These are phyloP conservation scores for Enteromius thamalakanensis DNA, from an alignment of 2,797 vertebrate genomes.

Conservation along the genomic window DNA sequence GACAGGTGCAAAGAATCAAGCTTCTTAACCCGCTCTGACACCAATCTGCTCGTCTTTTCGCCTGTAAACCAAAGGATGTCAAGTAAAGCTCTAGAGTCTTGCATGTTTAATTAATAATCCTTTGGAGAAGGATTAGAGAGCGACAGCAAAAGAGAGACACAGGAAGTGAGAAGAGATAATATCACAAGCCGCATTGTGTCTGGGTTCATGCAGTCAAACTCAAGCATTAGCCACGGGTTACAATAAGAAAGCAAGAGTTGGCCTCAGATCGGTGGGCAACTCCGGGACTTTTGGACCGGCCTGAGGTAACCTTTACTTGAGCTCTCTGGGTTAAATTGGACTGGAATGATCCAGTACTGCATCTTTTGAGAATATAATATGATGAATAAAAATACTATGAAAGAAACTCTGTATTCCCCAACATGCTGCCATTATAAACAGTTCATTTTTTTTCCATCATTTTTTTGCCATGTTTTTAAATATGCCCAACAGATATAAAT, in stretches of 20 bases:
- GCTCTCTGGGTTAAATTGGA: neutral
- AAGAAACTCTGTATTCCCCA: neutral
- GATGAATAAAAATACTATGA: neutral
- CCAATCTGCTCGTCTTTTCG: constrained; percentile 21
- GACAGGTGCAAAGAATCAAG: constrained; percentile 42
- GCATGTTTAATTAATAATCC: constrained; percentile 72
- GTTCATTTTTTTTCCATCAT: no score
- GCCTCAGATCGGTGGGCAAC: neutral
- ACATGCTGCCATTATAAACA: neutral
- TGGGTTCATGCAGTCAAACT: constrained; percentile 17
- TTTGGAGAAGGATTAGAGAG: constrained; percentile 64
- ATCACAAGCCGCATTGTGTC: constrained; percentile 30
- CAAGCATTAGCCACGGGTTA: neutral
- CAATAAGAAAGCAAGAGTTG: neutral
- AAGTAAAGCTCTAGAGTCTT: constrained; percentile 47
- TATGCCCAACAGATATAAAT: neutral
- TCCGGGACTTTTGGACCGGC: neutral
- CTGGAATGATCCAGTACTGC: neutral
- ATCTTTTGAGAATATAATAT: neutral
- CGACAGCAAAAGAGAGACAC: constrained; percentile 9
- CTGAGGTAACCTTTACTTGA: neutral
- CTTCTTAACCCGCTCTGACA: constrained; percentile 47
- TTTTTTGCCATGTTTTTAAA: neutral
- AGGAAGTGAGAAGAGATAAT: constrained; percentile 16
- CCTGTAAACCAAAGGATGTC: constrained; percentile 23